phyloP scores from a whole-genome alignment of 2,113 vertebrate species.

The Azemiops feae region DNA sequence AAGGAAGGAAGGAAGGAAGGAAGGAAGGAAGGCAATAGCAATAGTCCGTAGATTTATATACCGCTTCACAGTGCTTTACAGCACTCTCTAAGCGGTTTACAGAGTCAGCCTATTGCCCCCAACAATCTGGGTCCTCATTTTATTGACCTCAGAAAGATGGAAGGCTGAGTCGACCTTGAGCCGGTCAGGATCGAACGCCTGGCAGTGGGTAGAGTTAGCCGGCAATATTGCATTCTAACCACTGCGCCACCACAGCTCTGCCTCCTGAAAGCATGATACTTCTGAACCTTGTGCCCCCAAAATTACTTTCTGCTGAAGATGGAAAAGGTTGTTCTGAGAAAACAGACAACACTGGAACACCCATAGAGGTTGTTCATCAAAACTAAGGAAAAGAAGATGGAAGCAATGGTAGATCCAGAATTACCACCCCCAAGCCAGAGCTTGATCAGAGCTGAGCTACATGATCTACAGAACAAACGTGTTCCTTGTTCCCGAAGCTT shows the following conservation, averaged over 20 bases:
- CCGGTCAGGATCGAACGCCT: background rate
- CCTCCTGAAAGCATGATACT: background rate
- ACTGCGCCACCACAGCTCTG: background rate
- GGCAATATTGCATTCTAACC: background rate
- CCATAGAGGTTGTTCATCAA: background rate
- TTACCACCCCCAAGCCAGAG: background rate
- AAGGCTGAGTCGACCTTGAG: background rate
- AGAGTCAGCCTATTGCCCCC: background rate
- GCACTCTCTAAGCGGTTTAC: background rate
- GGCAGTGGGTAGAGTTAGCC: background rate
- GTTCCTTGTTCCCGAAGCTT: background rate
- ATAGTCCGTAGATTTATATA: no score
- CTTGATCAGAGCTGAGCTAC: background rate
- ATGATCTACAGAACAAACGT: background rate
- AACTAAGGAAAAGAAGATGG: background rate
- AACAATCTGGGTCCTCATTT: background rate
- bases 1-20: no score
- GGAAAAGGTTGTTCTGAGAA: background rate
- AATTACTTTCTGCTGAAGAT: background rate
- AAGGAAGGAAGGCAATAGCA: no score
- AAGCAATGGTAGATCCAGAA: background rate
- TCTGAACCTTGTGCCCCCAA: background rate
- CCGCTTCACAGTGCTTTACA: background rate
- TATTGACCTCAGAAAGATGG: background rate
- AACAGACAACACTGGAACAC: background rate